A percentile compares a stretch with the other conserved stretches of the same genome.
phyloP scores from a whole-genome alignment of 1,140 invertebrate species.

The Papilio glaucus region DNA sequence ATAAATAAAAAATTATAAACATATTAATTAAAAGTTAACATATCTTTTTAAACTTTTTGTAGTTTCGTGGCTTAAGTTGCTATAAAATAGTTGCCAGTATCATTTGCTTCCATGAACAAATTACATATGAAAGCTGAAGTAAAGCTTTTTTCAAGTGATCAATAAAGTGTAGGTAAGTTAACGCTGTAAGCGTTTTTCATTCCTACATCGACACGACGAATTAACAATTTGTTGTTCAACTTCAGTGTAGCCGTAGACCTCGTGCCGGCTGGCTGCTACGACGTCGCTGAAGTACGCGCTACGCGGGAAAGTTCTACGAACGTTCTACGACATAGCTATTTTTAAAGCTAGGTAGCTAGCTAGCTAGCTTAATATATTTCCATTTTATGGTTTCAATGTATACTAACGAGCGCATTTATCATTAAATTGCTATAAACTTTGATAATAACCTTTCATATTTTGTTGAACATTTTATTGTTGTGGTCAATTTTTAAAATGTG shows the following conservation, averaged over 20 bases:
- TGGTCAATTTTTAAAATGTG: not conserved
- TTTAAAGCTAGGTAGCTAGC: no score
- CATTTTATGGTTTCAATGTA: no score
- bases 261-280: conserved; percentile 33
- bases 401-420: no score
- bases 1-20: no score
- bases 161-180: not conserved
- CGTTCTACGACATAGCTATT: not conserved
- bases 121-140: not conserved
- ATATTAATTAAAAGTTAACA: no score
- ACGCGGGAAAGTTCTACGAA: conserved; percentile 19
- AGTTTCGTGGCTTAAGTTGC: no score
- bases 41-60: no score
- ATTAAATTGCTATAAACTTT: not conserved
- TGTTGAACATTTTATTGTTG: no score
- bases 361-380: no score
- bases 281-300: not conserved
- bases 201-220: not conserved
- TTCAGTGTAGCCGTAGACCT: conserved; percentile 35
- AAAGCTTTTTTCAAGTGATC: not conserved
- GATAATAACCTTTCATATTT: not conserved
- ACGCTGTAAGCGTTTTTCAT: not conserved
- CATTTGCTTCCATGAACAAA: not conserved
- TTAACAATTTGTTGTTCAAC: conserved; percentile 9
- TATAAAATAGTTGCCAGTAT: no score